Evolutionary conservation across 2,113 vertebrate species (phyloP), one percentile per base, ranked within the genome.

Genomic region (Pterocles orientalis): DNA sequence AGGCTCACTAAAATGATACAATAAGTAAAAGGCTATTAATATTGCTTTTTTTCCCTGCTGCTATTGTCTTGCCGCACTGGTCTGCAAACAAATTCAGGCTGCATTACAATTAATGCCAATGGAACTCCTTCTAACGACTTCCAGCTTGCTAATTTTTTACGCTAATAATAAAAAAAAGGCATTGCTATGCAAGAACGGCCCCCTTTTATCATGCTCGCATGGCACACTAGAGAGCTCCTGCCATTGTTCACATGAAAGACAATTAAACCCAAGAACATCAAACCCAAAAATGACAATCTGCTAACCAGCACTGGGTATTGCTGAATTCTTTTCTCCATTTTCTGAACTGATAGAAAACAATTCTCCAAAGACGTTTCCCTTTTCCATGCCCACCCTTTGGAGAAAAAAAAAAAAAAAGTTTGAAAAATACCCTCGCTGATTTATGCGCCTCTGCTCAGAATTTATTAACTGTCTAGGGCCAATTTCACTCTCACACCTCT

Each of bases 211-310:
- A 97, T 90, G 95, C 97, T 97, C 45, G 53, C 97, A 97, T 97
- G 95, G 98, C 97, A 98, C 98, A 98, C 98, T 97, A 98, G 98
- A 98, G 98, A 98, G 98, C 94, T 96, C 92, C 98, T 98, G 98
- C 98, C 97, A 98, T 98, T 99, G 98, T 99, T 99, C 98, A 98
- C 98, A 98, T 98, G 98, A 99, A 99, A 99, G 98, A 99, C 98
- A 99, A 99, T 99, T 99, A 99, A 98, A 98, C 96, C 97, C 97
- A 98, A 97, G 97, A 98, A 99, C 98, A 98, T 99, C 98, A 99
- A 99, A 98, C 98, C 98, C 96, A 98, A 98, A 98, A 98, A 98
- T 98, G 98, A 98, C 98, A 99, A 98, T 98, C 98, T 98, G 98
- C 98, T 98, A 98, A 98, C 98, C 97, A 98, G 98, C 97, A 81